Base-by-base conservation (phyloP, 2,888 invertebrate species). In the Allophyes oxyacanthae region DNA sequence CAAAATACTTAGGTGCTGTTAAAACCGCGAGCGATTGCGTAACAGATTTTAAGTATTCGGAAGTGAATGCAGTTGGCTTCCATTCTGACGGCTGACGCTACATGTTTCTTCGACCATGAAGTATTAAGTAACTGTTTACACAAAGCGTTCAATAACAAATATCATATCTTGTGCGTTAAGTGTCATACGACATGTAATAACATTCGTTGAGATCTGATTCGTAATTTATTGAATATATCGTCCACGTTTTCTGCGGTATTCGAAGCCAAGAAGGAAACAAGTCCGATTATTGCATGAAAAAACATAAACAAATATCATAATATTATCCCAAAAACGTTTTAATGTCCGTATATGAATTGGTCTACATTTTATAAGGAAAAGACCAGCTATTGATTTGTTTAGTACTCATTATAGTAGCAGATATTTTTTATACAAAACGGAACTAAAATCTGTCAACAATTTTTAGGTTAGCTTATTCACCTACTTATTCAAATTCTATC, bases 41-140 rank as follows among this genome's bases (percentile, higher is more conserved):
- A 86, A 88, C 66, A 40, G 60, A 48, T 55, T 53, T 46, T 58
- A 64, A 78, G 71, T 79, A 80, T 86, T 91, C 87, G 90, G 91
- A 91, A 91, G 91, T 88, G 83, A 88, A 80, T 72, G 85, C 85
- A 72, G 73, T 76, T 74, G 62, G 74, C 83, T 84, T 79, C 83
- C 79, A 85, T 72, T 78, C 70, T 66, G 69, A 68, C 64, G 68
- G 78, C 70, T 66, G 69, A 68, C 64, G 68, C 82, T 77, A 85
- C 81, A 83, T 85, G 79, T 32, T 64, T 80, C 79, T 60, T 77
- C 79, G 78, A 83, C 80, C 87, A 77, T 85, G 80, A 80, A 78
- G 58, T 78, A 83, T 84, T 83, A 81, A 82, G 83, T 81, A 86
- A 84, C 78, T 58, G 74, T 79, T 79, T 81, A 78, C 79, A 79